These are phyloP conservation scores for Aldrovandia affinis DNA, from an alignment of 2,797 vertebrate genomes.

Conservation along the genomic window DNA sequence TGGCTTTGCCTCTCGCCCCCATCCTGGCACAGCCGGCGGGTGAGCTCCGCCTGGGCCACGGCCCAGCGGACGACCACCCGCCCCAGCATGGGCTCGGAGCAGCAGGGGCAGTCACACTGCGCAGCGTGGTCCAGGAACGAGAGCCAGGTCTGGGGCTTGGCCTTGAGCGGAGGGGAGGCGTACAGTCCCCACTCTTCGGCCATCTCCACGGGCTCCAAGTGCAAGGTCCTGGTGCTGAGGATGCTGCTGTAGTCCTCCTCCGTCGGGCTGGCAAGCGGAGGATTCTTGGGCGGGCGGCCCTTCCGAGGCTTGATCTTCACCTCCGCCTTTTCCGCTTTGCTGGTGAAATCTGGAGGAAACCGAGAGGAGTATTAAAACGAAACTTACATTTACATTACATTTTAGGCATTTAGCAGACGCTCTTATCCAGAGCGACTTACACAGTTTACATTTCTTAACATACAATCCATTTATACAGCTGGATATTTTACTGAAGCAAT, in stretches of 20 bases:
- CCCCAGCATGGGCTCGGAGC: conserved; percentile 77
- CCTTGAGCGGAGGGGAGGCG: conserved; percentile 78
- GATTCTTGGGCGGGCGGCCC: conserved; percentile 61
- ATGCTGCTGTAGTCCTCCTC: conserved; percentile 75
- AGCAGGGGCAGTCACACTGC: conserved; percentile 79
- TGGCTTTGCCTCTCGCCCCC: conserved; percentile 59
- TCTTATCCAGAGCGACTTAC: too few relatives aligned
- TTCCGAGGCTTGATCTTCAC: conserved; percentile 79
- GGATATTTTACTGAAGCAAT: too few relatives aligned
- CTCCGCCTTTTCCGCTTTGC: conserved; percentile 58
- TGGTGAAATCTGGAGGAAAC: conserved; percentile 59
- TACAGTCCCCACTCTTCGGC: conserved; percentile 43
- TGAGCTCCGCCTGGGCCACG: conserved; percentile 68
- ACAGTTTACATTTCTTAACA: too few relatives aligned
- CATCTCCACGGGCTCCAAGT: conserved; percentile 64
- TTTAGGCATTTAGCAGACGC: too few relatives aligned
- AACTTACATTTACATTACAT: too few relatives aligned
- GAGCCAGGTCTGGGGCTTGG: conserved; percentile 61
- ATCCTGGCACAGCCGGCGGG: conserved; percentile 54
- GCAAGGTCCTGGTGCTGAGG: conserved; percentile 68
- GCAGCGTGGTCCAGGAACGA: conserved; percentile 73
- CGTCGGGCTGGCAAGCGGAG: conserved; percentile 29
- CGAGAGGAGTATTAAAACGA: neutral
- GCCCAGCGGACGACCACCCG: conserved; percentile 81
- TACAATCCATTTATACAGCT: too few relatives aligned